Base-by-base conservation (phyloP, 2,888 invertebrate genomes). In the Noctua janthina region DNA sequence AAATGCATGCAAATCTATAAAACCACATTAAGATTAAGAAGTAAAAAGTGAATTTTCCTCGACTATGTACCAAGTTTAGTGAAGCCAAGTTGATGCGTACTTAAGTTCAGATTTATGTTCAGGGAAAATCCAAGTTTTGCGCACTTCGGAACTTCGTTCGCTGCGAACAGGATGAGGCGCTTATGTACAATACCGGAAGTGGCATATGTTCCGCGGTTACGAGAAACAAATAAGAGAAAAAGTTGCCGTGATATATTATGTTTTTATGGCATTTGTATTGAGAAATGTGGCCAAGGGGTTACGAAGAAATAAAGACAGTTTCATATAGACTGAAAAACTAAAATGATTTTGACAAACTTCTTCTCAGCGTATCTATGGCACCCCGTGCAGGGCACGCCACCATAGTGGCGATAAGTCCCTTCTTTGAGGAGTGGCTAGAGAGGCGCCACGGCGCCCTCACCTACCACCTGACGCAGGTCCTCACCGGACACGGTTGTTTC, bases 51-150 rank as follows among this genome's bases (percentile, higher is more conserved):
- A 76, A 54, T 86, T 76, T 68, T 13, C 51, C 66, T 54, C 51
- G 46, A 54, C n/a, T 54, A 62, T 80, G 74, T 74, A 68, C 59
- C 35, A 87, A 86, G 70, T 84, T 78, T 66, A 62, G 46, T 76
- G 79, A 81, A 79, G 86, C 59, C 73, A 83, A 89, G 71, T 88
- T 88, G 87, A 86, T 86, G 84, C 77, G 84, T 86, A 76, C 67
- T 80, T 69, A 78, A 87, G 81, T 89, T 87, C 74, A 74, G 81
- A 86, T 86, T 89, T 82, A 86, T 89, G 87, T 81, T 84, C 76
- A 43, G 43, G 81, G 87, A 81, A 89, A 86, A 87, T 71, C 68
- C 74, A 87, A 88, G 86, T 87, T 87, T 68, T 83, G 81, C 85
- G 67, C 85, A 85, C 82, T 85, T 83, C 71, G 70, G 46, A 76